These are phyloP conservation scores for Vanessa tameamea DNA, from an alignment of 1,140 invertebrate genomes.

Conservation along the genomic window DNA sequence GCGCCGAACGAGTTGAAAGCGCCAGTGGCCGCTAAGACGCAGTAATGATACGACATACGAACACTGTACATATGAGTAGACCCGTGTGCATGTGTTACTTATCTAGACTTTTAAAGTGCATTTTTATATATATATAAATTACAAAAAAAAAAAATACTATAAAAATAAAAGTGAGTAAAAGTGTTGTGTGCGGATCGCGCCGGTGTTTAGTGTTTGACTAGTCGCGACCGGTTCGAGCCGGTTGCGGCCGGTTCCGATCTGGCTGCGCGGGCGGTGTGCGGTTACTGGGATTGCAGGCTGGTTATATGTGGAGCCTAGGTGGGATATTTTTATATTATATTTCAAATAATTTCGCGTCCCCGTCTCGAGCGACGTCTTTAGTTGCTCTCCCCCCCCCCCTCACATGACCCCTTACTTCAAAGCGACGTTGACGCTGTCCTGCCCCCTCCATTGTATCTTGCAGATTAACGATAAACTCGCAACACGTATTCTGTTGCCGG, in stretches of 20 bases:
- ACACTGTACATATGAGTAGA: conserved; percentile 33
- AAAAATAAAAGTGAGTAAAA: conserved; percentile 25
- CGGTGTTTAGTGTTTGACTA: conserved; percentile 32
- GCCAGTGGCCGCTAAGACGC: conserved; percentile 50
- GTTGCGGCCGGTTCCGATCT: conserved; percentile 26
- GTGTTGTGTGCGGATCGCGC: conserved; percentile 35
- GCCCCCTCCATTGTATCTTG: too few relatives aligned
- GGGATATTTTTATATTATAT: conserved; percentile 15
- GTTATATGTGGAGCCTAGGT: conserved; percentile 56
- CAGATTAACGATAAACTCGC: too few relatives aligned
- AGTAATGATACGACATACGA: conserved; percentile 43
- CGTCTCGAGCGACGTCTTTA: too few relatives aligned
- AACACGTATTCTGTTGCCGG: too few relatives aligned
- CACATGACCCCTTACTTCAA: too few relatives aligned
- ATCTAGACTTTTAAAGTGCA: conserved; percentile 44
- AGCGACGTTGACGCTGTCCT: too few relatives aligned
- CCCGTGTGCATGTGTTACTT: conserved; percentile 42
- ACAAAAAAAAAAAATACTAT: conserved; percentile 38
- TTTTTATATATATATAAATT: conserved; percentile 45
- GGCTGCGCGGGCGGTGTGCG: conserved; percentile 31
- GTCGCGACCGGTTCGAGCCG: conserved; percentile 28
- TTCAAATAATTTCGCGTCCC: too few relatives aligned
- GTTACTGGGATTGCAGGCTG: conserved; percentile 53
- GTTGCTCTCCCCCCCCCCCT: too few relatives aligned
- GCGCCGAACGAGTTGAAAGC: conserved; percentile 43